A percentile compares a stretch with the other conserved stretches of the same genome.
Evolutionary conservation across 2,797 vertebrate species (phyloP).

Genomic region (Argentina silus): DNA sequence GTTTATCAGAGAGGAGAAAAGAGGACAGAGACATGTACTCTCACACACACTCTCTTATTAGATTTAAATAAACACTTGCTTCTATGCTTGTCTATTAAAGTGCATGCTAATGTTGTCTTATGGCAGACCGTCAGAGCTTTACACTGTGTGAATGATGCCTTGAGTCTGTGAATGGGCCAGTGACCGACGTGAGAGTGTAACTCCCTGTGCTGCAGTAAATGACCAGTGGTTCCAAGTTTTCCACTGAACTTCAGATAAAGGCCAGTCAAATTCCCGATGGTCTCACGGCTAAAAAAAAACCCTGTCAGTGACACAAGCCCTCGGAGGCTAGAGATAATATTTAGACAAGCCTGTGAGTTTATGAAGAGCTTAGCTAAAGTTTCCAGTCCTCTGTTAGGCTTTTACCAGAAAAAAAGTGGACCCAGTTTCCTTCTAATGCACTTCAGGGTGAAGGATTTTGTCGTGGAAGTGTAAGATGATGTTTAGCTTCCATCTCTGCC

Average conservation of each 20-base stretch:
- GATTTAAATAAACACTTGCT: not conserved
- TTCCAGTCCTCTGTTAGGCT: conserved; percentile 24
- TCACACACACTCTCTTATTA: too few species aligned
- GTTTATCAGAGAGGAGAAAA: too few species aligned
- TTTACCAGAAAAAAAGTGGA: not conserved
- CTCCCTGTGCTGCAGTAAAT: conserved; percentile 26
- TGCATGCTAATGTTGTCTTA: not conserved
- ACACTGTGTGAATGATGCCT: not conserved
- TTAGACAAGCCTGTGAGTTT: conserved; percentile 52
- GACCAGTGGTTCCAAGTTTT: conserved; percentile 32
- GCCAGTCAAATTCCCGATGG: conserved; percentile 31
- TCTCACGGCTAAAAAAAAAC: conserved; percentile 32
- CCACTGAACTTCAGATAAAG: conserved; percentile 40
- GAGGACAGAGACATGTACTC: too few species aligned
- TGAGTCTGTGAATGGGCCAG: not conserved
- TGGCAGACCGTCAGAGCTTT: not conserved
- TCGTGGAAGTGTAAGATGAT: not conserved
- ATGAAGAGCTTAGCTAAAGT: conserved; percentile 53
- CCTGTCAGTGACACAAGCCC: conserved; percentile 26
- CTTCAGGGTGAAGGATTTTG: not conserved
- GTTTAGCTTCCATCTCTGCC: not conserved
- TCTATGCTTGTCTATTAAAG: not conserved
- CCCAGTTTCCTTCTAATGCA: conserved; percentile 5
- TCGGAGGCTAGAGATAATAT: conserved; percentile 51
- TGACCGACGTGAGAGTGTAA: not conserved